Percentiles rank a stretch among this genome's conserved stretches.
Evolutionary conservation across 2,797 vertebrate genomes (phyloP).

Genomic region (Moxostoma hubbsi): DNA sequence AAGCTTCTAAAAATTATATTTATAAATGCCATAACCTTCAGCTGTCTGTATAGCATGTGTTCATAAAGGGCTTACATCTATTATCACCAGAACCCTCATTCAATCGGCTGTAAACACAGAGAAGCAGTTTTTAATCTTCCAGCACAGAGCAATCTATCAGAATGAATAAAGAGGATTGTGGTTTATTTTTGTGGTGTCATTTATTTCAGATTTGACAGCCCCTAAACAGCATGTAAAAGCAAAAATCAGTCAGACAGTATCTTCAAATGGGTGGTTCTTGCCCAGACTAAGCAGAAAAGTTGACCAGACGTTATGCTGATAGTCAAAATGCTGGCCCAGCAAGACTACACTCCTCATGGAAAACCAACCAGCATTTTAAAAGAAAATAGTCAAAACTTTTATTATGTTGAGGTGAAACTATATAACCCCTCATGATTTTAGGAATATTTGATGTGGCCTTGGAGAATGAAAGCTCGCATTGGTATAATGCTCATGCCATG

Average conservation of each 20-base stretch:
- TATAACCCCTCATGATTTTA: slow-evolving; percentile 7
- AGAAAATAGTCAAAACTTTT: background rate
- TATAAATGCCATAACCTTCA: slow-evolving; percentile 3
- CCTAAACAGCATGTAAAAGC: no score
- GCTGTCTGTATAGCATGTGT: background rate
- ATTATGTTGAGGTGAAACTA: background rate
- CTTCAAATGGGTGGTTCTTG: no score
- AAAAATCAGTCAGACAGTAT: no score
- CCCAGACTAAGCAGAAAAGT: no score
- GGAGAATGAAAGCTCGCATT: slow-evolving; percentile 31
- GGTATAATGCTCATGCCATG: slow-evolving; percentile 42
- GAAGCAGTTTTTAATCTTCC: background rate
- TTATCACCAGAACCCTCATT: background rate
- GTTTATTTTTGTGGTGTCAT: no score
- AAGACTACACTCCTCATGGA: no score
- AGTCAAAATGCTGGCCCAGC: no score
- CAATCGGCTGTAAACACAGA: background rate
- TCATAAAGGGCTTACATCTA: background rate
- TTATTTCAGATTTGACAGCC: no score
- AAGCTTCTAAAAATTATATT: slow-evolving; percentile 7
- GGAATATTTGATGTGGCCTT: slow-evolving; percentile 22
- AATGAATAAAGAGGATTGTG: background rate
- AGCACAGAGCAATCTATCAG: background rate
- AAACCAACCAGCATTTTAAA: background rate
- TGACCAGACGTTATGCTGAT: no score